phyloP scores from a whole-genome alignment of 2,113 vertebrate genomes.

The Microtus ochrogaster region DNA sequence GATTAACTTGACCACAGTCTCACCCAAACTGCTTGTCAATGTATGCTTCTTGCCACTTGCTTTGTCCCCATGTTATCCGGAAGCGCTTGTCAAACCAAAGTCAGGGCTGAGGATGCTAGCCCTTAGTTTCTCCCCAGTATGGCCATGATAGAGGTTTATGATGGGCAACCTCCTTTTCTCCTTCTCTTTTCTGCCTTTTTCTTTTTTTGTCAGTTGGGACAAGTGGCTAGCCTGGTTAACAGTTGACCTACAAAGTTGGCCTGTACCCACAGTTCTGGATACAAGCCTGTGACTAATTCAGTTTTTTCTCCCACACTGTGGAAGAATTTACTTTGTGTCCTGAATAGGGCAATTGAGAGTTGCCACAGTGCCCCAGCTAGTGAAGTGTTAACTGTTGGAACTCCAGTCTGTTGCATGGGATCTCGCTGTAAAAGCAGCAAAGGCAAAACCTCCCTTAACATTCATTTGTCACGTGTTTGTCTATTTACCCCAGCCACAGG shows the following conservation, averaged over 20 bases:
- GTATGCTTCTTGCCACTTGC: not conserved
- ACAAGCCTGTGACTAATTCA: not conserved
- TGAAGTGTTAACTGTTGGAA: not conserved
- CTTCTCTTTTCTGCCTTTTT: not conserved
- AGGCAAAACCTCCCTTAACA: not conserved
- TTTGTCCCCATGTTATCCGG: not conserved
- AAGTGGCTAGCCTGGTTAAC: not conserved
- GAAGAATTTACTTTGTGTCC: constrained; percentile 49
- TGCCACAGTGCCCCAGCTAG: not conserved
- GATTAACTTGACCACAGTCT: not conserved
- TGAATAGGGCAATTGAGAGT: constrained; percentile 33
- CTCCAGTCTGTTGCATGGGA: constrained; percentile 14
- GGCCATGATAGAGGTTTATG: no score
- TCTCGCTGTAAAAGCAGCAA: not conserved
- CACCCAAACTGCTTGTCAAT: not conserved
- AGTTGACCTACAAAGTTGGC: not conserved
- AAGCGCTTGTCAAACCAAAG: not conserved
- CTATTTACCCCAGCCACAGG: not conserved
- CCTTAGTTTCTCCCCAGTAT: no score
- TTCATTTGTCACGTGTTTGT: constrained; percentile 27
- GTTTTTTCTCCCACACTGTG: not conserved
- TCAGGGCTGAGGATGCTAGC: not conserved
- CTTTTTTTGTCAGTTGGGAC: not conserved
- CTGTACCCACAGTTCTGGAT: not conserved
- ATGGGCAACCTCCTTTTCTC: not conserved